Evolutionary conservation across 2,113 vertebrate species (phyloP).

Genomic region (Microcebus griseorufus): DNA sequence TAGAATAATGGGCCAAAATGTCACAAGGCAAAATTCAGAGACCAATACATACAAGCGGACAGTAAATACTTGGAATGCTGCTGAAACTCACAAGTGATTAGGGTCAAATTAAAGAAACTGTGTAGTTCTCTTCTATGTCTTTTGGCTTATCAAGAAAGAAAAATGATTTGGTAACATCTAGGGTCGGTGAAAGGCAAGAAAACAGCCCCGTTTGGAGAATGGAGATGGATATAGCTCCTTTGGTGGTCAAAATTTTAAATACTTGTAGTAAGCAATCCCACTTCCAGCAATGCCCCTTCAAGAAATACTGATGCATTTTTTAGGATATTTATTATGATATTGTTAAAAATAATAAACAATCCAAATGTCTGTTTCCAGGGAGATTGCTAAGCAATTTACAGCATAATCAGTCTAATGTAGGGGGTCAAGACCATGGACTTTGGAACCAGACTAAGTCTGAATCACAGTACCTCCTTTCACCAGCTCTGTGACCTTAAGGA

Average conservation of each 20-base stretch:
- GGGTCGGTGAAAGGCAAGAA: neutral
- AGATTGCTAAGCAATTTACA: neutral
- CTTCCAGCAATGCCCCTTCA: neutral
- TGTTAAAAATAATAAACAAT: neutral
- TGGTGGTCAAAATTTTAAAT: neutral
- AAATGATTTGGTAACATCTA: neutral
- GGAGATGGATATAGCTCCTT: neutral
- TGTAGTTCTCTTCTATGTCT: neutral
- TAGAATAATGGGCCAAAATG: neutral
- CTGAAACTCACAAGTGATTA: neutral
- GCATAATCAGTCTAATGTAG: neutral
- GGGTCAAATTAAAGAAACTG: neutral
- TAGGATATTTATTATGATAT: neutral
- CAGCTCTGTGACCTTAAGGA: neutral
- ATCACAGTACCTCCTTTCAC: neutral
- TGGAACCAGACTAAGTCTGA: neutral
- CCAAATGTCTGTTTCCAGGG: neutral
- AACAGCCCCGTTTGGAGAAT: neutral
- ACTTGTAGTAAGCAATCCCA: neutral
- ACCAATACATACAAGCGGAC: neutral
- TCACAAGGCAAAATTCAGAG: neutral
- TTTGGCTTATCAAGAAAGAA: neutral
- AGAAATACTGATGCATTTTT: neutral
- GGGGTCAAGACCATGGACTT: neutral
- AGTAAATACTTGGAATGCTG: neutral